phyloP scores from a whole-genome alignment of 2,888 invertebrate genomes.

The Hirtodrosophila duncani region DNA sequence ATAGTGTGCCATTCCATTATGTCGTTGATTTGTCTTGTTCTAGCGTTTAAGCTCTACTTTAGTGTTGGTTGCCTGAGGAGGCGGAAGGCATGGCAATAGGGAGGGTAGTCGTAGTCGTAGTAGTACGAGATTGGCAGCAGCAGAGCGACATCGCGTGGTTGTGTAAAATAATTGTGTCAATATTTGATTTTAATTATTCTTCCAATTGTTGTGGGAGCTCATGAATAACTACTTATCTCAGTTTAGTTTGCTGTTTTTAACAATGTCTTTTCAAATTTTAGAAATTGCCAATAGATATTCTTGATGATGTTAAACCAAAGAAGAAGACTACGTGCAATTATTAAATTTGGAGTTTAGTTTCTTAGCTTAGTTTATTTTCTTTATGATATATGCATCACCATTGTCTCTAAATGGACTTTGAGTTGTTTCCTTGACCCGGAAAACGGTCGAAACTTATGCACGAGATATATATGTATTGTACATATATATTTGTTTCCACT shows the following conservation, averaged over 20 bases:
- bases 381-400: too few species aligned
- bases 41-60: too few species aligned
- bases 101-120: neutral
- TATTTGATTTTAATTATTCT: conserved; percentile 56
- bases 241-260: conserved; percentile 6
- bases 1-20: conserved; percentile 27
- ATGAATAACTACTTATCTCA: conserved; percentile 38
- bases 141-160: conserved; percentile 58
- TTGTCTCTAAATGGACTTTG: conserved; percentile 9
- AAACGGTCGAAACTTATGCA: too few species aligned
- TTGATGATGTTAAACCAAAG: too few species aligned
- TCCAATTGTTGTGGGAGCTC: conserved; percentile 35
- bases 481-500: conserved; percentile 5
- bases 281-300: too few species aligned
- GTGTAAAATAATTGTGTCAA: conserved; percentile 72
- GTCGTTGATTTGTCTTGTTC: conserved; percentile 18
- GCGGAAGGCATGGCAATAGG: too few species aligned
- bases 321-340: too few species aligned
- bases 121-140: neutral
- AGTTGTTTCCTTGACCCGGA: conserved; percentile 50
- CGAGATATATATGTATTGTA: too few species aligned
- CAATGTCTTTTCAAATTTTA: neutral
- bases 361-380: too few species aligned
- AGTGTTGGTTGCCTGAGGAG: too few species aligned
- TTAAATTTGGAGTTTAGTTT: too few species aligned